Percentiles rank a stretch among this genome's conserved stretches.
Conservation (phyloP, 2,888 invertebrate genomes). For the Ophion obscuratus region DNA sequence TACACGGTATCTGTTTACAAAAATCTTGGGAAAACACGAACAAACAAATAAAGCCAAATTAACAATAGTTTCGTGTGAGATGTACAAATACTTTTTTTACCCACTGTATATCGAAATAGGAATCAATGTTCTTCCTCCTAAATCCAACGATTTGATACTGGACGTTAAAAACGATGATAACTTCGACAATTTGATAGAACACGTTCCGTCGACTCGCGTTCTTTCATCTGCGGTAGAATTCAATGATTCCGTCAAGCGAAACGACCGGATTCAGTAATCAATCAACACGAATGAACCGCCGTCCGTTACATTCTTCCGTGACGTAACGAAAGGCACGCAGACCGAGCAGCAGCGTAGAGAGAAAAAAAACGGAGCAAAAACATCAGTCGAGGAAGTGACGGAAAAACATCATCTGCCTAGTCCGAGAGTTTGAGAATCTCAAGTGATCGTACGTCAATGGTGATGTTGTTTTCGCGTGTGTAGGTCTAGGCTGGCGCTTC, state of each 20-base stretch:
- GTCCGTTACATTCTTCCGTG: conserved; percentile 4
- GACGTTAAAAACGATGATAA: no score
- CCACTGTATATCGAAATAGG: no score
- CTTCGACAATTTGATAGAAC: no score
- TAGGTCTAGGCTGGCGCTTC: conserved; percentile 20
- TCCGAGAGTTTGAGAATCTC: conserved; percentile 10
- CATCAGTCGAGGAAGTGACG: conserved; percentile 1
- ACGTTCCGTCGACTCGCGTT: no score
- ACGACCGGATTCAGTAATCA: background rate
- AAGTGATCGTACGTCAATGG: background rate
- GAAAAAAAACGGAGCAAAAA: conserved; percentile 2
- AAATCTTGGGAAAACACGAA: no score
- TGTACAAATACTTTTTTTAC: no score
- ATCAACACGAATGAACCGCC: background rate
- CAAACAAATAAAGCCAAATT: no score
- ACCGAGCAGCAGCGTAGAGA: background rate
- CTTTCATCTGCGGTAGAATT: background rate
- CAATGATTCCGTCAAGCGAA: conserved; percentile 3
- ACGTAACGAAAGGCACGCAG: conserved; percentile 30
- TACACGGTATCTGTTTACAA: no score
- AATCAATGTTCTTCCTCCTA: no score
- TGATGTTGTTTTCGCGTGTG: background rate
- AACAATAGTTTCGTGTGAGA: no score
- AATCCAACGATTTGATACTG: no score
- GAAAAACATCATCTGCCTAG: conserved; percentile 24